Evolutionary conservation across 1,140 invertebrate species (phyloP).

Genomic region (Mizuhopecten yessoensis): DNA sequence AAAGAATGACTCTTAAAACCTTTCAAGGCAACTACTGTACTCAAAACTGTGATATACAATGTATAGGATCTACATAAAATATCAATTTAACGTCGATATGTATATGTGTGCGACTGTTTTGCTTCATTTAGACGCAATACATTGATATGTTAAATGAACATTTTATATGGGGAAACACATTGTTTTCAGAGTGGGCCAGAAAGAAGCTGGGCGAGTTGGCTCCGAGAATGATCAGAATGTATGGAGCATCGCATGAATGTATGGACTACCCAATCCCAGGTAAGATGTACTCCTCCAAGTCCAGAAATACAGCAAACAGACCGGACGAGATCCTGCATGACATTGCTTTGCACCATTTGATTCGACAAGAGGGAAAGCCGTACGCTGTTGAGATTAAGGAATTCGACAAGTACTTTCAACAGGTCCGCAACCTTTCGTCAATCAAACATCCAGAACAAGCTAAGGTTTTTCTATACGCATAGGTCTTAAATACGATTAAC

Average conservation of each 20-base stretch:
- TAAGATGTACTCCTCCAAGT: slow-evolving; percentile 41
- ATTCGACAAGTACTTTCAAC: slow-evolving; percentile 58
- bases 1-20: too few species aligned
- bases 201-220: slow-evolving; percentile 58
- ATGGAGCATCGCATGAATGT: slow-evolving; percentile 60
- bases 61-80: too few species aligned
- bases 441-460: slow-evolving; percentile 40
- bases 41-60: too few species aligned
- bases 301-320: slow-evolving; percentile 1
- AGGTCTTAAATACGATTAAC: too few species aligned
- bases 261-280: slow-evolving; percentile 68
- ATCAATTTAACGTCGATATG: too few species aligned
- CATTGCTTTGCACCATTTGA: slow-evolving; percentile 62
- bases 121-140: too few species aligned
- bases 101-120: too few species aligned
- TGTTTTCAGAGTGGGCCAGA: slow-evolving; percentile 55
- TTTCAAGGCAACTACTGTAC: too few species aligned
- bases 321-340: slow-evolving; percentile 53
- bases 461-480: neutral
- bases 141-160: too few species aligned
- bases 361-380: slow-evolving; percentile 61
- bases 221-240: slow-evolving; percentile 68
- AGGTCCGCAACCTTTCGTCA: neutral
- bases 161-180: slow-evolving; percentile 3
- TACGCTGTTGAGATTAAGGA: slow-evolving; percentile 57